Base-by-base conservation (phyloP, 2,797 vertebrate species). In the Ctenopoma multispine region DNA sequence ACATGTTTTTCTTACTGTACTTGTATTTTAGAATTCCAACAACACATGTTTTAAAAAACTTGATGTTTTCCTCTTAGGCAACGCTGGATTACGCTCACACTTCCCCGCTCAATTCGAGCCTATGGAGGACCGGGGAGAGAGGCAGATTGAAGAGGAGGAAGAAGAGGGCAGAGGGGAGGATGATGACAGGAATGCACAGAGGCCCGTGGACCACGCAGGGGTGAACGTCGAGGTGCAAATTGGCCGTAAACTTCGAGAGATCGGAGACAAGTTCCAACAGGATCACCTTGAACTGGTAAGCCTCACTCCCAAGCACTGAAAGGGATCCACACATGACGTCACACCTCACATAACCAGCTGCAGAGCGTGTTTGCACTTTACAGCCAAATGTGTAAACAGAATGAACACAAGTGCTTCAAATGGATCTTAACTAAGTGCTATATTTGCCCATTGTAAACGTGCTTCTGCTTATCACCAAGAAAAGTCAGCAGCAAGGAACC, bases 221-320 rank as follows among this genome's bases (percentile, higher is more conserved):
- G 36, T 80, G 81, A 94, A 92, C 63, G 85, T 86, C 4, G 94
- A 95, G 85, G 86, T 85, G 47, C 91, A 92, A 77, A 94, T 95
- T 11, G 95, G 95, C 38, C 94, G 91, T 31, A 95, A 94, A 85
- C 92, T 95, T 49, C 94, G 94, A 50, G 90, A 94, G 86, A 95
- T 95, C 18, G 95, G 94, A 72, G 95, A 95, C 89, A 91, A 92
- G 86, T 95, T 95, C 88, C 90, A 95, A 55, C 89, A 90, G 72
- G 93, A 95, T 50, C 94, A 95, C 54, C 65, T 94, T 75, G 92
- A 95, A 75, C 72, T 90, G 95, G 95, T 95, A 87, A 93, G 94
- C 29, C 29, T 71, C 40, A 2, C 27, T 46, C 12, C 56, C 4
- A 4, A 46, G 50, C 49, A 14, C 53, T 23, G 12, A 59, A 51